Conservation (phyloP, 1,140 invertebrate species). For the Calosoma granatense region DNA sequence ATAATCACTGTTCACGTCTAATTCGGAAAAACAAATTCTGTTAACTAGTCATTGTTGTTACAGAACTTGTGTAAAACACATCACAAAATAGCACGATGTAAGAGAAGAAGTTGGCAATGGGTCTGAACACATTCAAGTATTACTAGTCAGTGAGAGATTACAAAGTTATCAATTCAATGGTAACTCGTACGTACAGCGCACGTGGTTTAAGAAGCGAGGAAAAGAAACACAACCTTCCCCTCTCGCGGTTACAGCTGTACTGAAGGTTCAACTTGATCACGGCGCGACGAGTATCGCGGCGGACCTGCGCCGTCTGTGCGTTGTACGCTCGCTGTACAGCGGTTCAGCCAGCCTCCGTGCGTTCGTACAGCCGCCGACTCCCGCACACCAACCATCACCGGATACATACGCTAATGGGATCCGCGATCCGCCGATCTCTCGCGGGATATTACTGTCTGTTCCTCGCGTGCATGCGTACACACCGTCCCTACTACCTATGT, state of each 20-base stretch:
- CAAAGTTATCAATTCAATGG: background rate
- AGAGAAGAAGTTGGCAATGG: background rate
- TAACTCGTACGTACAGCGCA: conserved; percentile 2
- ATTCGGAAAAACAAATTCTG: background rate
- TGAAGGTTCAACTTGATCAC: background rate
- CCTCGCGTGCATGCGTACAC: too few relatives aligned
- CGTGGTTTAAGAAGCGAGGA: background rate
- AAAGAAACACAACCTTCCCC: background rate
- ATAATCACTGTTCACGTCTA: background rate
- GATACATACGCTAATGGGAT: background rate
- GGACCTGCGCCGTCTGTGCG: background rate
- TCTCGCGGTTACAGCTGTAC: background rate
- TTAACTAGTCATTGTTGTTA: background rate
- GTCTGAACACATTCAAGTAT: background rate
- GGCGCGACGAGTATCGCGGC: background rate
- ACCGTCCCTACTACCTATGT: too few relatives aligned
- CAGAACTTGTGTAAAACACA: background rate
- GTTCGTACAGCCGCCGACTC: background rate
- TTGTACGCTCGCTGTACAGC: background rate
- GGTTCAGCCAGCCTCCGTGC: background rate
- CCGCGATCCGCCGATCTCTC: background rate
- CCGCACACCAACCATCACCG: background rate
- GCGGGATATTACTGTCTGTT: background rate
- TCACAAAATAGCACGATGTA: background rate
- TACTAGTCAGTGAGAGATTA: background rate